Conservation (phyloP, 2,113 vertebrate genomes). For the Aspiorhynchus laticeps region DNA sequence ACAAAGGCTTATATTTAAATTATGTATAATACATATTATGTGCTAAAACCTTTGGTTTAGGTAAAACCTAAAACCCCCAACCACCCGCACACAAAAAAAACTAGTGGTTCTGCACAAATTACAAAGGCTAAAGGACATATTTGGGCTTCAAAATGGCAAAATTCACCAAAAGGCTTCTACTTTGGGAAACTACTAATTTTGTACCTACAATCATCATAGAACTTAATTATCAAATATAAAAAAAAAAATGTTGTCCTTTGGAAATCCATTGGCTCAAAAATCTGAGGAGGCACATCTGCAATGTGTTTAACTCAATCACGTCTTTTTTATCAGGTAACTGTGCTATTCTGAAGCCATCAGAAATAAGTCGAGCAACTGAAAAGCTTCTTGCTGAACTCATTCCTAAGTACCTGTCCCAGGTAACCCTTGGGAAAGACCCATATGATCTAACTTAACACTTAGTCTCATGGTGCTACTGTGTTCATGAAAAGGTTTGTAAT, state of each 20-base stretch:
- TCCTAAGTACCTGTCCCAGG: slow-evolving; percentile 77
- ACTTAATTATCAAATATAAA: background rate
- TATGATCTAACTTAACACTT: background rate
- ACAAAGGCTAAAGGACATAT: background rate
- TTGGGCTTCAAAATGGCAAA: background rate
- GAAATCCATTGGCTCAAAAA: background rate
- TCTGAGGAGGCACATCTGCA: background rate
- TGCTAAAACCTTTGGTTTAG: background rate
- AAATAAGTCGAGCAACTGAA: slow-evolving; percentile 72
- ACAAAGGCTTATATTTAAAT: background rate
- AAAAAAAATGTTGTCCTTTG: background rate
- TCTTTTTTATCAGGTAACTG: slow-evolving; percentile 72
- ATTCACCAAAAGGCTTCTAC: background rate
- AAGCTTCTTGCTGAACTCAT: slow-evolving; percentile 72
- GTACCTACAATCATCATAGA: background rate
- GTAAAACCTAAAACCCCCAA: no score
- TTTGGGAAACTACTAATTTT: background rate
- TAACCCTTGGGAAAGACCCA: slow-evolving; percentile 46
- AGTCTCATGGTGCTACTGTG: background rate
- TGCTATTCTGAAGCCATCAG: slow-evolving; percentile 76
- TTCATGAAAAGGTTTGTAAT: background rate
- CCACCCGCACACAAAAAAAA: background rate
- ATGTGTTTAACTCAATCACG: background rate
- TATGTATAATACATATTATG: background rate
- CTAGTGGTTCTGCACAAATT: background rate